Conservation (phyloP, 2,888 invertebrate genomes). For the Sinodicranocentrus sp. region DNA sequence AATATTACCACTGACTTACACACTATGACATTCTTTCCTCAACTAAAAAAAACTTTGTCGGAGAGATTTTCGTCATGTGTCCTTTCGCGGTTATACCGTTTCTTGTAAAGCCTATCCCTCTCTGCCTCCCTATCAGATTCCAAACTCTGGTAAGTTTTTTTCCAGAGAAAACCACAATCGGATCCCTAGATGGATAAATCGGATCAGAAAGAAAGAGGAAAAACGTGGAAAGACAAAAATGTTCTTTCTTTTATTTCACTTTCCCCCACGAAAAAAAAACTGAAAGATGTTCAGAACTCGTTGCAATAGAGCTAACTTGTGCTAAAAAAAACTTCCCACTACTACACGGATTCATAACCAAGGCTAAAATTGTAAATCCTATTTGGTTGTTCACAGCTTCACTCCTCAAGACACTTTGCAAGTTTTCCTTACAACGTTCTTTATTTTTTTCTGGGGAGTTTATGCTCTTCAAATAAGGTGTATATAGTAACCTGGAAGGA, state of each 20-base stretch:
- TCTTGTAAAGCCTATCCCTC: too few relatives aligned
- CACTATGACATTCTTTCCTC: slow-evolving; percentile 53
- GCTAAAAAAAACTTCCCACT: too few relatives aligned
- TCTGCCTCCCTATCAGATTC: too few relatives aligned
- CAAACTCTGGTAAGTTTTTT: too few relatives aligned
- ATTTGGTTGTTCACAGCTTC: slow-evolving; percentile 56
- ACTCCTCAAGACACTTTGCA: slow-evolving; percentile 4
- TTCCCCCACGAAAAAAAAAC: slow-evolving; percentile 26
- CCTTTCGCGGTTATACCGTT: too few relatives aligned
- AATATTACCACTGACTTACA: slow-evolving; percentile 50
- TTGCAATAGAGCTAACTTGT: too few relatives aligned
- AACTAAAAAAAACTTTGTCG: too few relatives aligned
- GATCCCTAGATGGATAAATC: slow-evolving; percentile 62
- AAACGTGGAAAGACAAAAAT: slow-evolving; percentile 41
- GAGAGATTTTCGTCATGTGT: too few relatives aligned
- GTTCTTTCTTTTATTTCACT: slow-evolving; percentile 41
- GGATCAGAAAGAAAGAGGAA: slow-evolving; percentile 40
- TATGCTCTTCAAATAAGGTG: neutral
- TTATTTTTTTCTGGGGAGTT: neutral
- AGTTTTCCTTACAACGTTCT: too few relatives aligned
- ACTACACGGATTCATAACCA: neutral
- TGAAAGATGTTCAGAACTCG: neutral
- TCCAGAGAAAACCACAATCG: slow-evolving; percentile 69
- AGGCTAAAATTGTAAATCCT: slow-evolving; percentile 64
- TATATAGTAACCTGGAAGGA: neutral